Conservation (phyloP, 1,140 invertebrate genomes). For the Papilio dardanus region DNA sequence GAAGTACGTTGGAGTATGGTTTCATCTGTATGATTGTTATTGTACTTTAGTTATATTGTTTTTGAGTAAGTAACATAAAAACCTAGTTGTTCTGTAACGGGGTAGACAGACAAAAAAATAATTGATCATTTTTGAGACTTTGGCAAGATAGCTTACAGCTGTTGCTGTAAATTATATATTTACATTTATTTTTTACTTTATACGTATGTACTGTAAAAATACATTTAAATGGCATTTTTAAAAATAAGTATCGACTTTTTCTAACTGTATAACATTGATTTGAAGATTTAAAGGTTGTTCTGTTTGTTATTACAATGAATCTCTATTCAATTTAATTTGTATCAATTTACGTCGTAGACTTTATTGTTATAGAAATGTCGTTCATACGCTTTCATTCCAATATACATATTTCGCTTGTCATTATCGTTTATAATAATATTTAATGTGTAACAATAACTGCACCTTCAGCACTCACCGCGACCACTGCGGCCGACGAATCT, state of each 20-base stretch:
- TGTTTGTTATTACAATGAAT: no score
- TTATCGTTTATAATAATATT: conserved; percentile 46
- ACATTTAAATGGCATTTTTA: no score
- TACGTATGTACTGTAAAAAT: no score
- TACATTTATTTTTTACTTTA: no score
- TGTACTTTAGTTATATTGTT: background rate
- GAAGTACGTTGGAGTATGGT: conserved; percentile 52
- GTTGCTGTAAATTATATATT: no score
- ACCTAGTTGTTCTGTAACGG: background rate
- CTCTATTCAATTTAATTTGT: no score
- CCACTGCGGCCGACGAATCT: conserved; percentile 98
- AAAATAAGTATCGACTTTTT: no score
- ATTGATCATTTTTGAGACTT: background rate
- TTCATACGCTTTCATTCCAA: background rate
- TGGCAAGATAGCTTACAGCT: no score
- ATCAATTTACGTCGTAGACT: no score
- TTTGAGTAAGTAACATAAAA: background rate
- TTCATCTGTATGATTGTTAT: background rate
- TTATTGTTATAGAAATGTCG: no score
- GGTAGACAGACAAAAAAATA: background rate
- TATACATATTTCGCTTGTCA: background rate
- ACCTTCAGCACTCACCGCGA: conserved; percentile 91
- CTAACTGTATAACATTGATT: no score
- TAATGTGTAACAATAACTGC: conserved; percentile 75
- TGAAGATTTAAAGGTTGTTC: no score